phyloP scores from a whole-genome alignment of 2,888 invertebrate genomes.

The Epiperipatus broadwayi region DNA sequence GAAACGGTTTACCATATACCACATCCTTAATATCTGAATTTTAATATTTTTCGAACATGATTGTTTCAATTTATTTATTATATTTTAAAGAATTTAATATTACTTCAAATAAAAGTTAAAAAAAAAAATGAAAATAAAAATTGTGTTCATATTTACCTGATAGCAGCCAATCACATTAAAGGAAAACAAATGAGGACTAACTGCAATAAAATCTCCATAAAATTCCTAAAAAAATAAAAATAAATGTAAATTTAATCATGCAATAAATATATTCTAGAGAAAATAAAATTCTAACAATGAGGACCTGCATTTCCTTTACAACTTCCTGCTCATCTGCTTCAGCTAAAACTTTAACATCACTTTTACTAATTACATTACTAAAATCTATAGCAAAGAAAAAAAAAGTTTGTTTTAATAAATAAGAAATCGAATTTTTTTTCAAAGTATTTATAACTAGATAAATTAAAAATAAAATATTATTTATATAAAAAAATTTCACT shows the following conservation, averaged over 20 bases:
- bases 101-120: neutral
- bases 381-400: slow-evolving; percentile 46
- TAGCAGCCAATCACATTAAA: slow-evolving; percentile 30
- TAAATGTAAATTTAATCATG: neutral
- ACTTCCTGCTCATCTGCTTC: slow-evolving; percentile 97
- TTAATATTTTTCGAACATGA: slow-evolving; percentile 47
- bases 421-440: neutral
- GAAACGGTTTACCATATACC: too few species aligned
- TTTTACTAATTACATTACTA: slow-evolving; percentile 89
- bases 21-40: too few species aligned
- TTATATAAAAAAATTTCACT: neutral
- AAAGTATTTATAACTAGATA: too few species aligned
- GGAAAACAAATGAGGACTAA: slow-evolving; percentile 70
- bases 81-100: neutral
- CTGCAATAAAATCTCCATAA: slow-evolving; percentile 84
- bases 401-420: slow-evolving; percentile 12
- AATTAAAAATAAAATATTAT: too few species aligned
- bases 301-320: slow-evolving; percentile 59
- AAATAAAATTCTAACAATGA: slow-evolving; percentile 1
- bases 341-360: slow-evolving; percentile 83
- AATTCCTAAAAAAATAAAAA: slow-evolving; percentile 47
- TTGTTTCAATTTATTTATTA: slow-evolving; percentile 13
- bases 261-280: neutral
- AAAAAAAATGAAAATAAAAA: neutral
- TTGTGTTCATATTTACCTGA: slow-evolving; percentile 21